Base-by-base conservation (phyloP, 2,888 invertebrate species). In the Noctua janthina region DNA sequence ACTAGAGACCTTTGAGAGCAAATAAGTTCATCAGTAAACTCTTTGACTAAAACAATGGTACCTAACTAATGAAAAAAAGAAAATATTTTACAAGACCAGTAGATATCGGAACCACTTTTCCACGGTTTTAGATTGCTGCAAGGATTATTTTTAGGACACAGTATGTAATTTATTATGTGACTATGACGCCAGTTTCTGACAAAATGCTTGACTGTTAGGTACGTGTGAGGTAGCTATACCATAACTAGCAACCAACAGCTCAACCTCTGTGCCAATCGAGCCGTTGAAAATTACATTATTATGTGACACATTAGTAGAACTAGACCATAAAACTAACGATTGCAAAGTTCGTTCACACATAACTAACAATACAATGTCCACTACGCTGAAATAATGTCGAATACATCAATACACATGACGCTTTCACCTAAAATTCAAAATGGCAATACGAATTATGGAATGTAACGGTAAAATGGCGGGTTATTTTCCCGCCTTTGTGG, bases 391-490 rank as follows among this genome's bases (percentile, higher is more conserved):
- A 85, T 82, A 78, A 83, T 84, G 86, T 87, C 86, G 86, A 90
- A 88, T 80, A 74, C 81, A 75, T 85, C 89, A 88, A 90, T 91
- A 85, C 74, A 76, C 75, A 78, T 72, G 82, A 90, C 91, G 92
- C 92, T 92, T 92, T 92, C 92, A 89, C 92, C 84, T 83, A 82
- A 87, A 90, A 87, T 88, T 87, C 39, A 87, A 86, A 90, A 90
- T 89, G 81, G 79, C 82, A 81, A 85, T 86, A 67, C 83, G 76
- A 89, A 88, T 87, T 86, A 86, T 83, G 82, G 86, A 79, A 80
- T 81, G 77, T 88, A 91, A 89, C 90, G 89, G 90, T 72, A 87
- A 88, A 87, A 86, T 87, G 88, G 84, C 82, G 80, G 71, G 69
- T 76, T 76, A 74, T 77, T 84, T 87, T 82, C 83, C 84, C 83